Evolutionary conservation across 2,797 vertebrate species (phyloP).

Genomic region (Petrocephalus schoutedeni): DNA sequence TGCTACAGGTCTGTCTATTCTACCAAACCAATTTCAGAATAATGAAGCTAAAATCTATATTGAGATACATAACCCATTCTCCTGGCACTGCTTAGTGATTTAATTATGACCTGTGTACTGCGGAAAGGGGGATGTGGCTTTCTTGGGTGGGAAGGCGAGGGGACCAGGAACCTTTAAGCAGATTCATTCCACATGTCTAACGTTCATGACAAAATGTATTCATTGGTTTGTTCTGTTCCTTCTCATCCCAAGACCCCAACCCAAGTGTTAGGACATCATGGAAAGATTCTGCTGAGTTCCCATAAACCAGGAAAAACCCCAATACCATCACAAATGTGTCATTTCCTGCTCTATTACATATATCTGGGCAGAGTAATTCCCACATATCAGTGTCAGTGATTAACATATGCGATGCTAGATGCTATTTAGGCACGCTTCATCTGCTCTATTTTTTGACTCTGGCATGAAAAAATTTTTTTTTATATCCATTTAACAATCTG

Average conservation of each 20-base stretch:
- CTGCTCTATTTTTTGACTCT: not conserved
- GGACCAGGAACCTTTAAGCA: not conserved
- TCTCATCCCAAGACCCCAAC: not conserved
- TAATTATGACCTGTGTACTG: not conserved
- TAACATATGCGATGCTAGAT: not conserved
- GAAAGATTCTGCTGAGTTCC: not conserved
- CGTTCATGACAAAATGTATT: not conserved
- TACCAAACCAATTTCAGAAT: not conserved
- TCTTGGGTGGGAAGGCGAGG: not conserved
- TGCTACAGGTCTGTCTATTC: not conserved
- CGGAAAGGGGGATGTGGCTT: not conserved
- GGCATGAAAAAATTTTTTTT: too few species aligned
- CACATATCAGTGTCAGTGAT: not conserved
- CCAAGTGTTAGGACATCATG: not conserved
- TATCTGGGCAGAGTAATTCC: not conserved
- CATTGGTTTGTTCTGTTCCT: not conserved
- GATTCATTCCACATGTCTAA: not conserved
- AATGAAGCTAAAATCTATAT: conserved; percentile 6
- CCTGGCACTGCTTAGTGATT: not conserved
- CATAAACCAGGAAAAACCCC: not conserved
- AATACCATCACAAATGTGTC: not conserved
- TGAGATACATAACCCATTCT: not conserved
- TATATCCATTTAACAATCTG: too few species aligned
- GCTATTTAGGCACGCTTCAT: not conserved
- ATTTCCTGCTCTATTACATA: not conserved